These are phyloP conservation scores for Odobenus rosmarus DNA, from an alignment of 2,113 vertebrate genomes.

Conservation along the genomic window DNA sequence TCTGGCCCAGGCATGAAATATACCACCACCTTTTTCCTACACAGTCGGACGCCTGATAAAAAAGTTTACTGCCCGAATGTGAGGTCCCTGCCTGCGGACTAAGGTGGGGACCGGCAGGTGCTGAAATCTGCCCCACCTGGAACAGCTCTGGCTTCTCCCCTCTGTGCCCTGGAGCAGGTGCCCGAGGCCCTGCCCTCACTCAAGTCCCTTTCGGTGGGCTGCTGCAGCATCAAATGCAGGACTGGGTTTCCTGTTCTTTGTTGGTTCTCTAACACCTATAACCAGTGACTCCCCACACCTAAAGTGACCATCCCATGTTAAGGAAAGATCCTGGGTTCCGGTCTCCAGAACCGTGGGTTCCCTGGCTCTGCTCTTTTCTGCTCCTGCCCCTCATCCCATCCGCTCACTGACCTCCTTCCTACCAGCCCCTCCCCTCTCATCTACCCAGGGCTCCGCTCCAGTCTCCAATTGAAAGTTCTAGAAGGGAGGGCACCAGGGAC, in stretches of 20 bases:
- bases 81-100: rapidly evolving
- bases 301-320: neutral
- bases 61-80: neutral
- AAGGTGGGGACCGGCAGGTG: neutral
- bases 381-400: neutral
- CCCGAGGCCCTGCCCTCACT: neutral
- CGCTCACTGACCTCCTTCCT: neutral
- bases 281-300: neutral
- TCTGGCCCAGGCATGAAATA: neutral
- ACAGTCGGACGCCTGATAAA: neutral
- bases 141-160: neutral
- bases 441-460: neutral
- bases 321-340: neutral
- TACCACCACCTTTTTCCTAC: neutral
- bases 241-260: neutral
- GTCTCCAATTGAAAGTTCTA: rapidly evolving
- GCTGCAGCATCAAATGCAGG: neutral
- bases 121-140: neutral
- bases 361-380: neutral
- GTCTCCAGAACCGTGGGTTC: neutral
- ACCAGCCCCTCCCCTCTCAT: neutral
- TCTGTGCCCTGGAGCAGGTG: neutral
- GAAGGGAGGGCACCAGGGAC: neutral
- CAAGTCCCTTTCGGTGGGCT: rapidly evolving
- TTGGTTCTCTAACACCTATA: neutral